phyloP scores from a whole-genome alignment of 2,888 invertebrate genomes.

The Agrotis puta region DNA sequence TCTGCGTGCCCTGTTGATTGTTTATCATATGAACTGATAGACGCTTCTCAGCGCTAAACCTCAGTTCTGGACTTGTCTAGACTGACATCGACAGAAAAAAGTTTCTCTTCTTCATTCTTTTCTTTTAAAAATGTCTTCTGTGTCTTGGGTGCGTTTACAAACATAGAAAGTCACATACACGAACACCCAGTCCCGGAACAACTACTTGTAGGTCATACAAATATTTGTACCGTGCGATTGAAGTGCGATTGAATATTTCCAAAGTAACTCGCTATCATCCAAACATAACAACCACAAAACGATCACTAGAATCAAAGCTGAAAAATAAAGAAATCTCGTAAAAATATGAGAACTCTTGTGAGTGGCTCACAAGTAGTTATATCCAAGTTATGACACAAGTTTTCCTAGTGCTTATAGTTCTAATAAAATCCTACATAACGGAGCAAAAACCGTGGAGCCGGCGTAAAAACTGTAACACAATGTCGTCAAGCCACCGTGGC shows the following conservation, averaged over 20 bases:
- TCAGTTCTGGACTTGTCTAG: no score
- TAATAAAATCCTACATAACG: conserved; percentile 68
- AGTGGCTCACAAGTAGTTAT: conserved; percentile 41
- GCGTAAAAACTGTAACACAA: conserved; percentile 73
- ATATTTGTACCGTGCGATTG: no score
- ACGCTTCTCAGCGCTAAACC: no score
- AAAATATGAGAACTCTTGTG: conserved; percentile 13
- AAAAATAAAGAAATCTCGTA: conserved; percentile 23
- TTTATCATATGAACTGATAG: no score
- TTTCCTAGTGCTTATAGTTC: conserved; percentile 59
- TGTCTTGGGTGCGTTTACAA: no score
- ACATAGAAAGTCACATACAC: no score
- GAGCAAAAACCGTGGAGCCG: conserved; percentile 68
- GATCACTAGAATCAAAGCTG: conserved; percentile 1
- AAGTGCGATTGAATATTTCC: not conserved
- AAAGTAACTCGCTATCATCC: not conserved
- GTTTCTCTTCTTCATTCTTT: no score
- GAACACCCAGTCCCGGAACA: no score
- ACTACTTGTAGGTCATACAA: no score
- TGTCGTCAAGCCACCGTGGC: conserved; percentile 75
- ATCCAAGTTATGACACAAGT: conserved; percentile 59
- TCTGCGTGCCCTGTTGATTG: no score
- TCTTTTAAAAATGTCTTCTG: no score
- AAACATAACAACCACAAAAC: conserved; percentile 12
- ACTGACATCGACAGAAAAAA: no score